Evolutionary conservation across 2,113 vertebrate genomes (phyloP), one percentile per base, ranked within the genome.

Genomic region (Mus musculus): DNA sequence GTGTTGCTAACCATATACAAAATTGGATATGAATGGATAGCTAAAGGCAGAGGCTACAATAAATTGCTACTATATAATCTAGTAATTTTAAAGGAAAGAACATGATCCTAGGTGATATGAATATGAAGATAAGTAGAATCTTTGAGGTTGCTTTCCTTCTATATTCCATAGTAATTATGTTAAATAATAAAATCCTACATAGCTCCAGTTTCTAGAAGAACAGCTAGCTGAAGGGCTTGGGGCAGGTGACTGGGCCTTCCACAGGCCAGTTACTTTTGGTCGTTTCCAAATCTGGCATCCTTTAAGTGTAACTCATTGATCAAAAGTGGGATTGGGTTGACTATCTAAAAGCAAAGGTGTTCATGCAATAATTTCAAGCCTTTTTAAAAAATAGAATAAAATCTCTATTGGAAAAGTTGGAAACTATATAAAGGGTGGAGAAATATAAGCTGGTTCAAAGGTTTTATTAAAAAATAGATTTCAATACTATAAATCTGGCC

Each of bases 91-190:
- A 72, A 92, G 16, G 71, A 92, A 86, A 4, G 49, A 96, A 46
- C 76, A 96, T 88, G 71, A 95, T 77, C 61, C 61, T 86, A 81
- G 72, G 72, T 95, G 42, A 92, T 95, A 75, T 95, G 95, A 97
- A 95, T 96, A 96, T 86, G 86, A 90, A 96, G 94, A 88, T 77
- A 88, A 52, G 85, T 90, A 97, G 85, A 75, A 91, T 94, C 80
- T 93, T 91, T 95, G 96, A 97, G 76, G 89, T 96, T 85, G 97
- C 92, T 88, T 94, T 94, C 81, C 54, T 88, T 95, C 90, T 97
- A 92, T 95, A 96, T 75, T 92, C 67, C 90, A 95, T 90, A 94
- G 67, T 82, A 88, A 93, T 4, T 85, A 17, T 30, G 95, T 76
- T 93, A 97, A 97, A 89, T 63, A 82, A 87, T 71, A 91, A 97